Base-by-base conservation (phyloP, 2,113 vertebrate species). In the Pao palembangensis region DNA sequence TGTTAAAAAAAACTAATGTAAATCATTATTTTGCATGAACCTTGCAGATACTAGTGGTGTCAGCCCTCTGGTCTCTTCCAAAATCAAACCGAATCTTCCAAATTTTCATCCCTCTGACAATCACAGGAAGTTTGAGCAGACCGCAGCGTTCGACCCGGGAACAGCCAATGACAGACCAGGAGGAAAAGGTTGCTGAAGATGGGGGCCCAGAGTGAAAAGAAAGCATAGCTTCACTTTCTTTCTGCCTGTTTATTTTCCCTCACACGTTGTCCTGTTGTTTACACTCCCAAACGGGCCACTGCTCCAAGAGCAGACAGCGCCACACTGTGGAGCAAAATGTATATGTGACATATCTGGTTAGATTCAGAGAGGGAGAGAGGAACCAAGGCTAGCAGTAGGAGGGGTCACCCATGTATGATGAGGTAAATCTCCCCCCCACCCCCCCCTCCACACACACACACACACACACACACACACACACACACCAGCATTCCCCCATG, bases 291-390 rank as follows among this genome's bases (percentile, higher is more conserved):
- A 84, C 57, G 65, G 75, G 78, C 87, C 57, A 55, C 73, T 38
- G 89, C 84, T 91, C 89, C 84, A 90, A 90, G 90, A 92, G 86
- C 88, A 57, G 61, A 67, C 64, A 11, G 65, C 38, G 75, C 81
- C 77, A 75, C 61, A 60, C 88, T 87, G 89, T 15, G 90, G 90
- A 90, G 89, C 87, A 91, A 90, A 47, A 92, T 86, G 64, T 85
- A 86, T 88, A 89, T 84, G 80, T 85, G 81, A 91, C 86, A 86
- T 90, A 88, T 88, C 86, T 78, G 83, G 78, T 67, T 76, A 67
- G 71, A 78, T 58, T 58, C 47, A 15, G 46, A 56, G 63, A 78
- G 67, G 62, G 75, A 76, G 28, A 51, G 49, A 72, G 78, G 73
- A 76, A 66, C 76, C 23, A 31, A 73, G 79, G 75, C 74, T 57